phyloP scores from a whole-genome alignment of 2,888 invertebrate genomes.

The Ectemnius cavifrons region DNA sequence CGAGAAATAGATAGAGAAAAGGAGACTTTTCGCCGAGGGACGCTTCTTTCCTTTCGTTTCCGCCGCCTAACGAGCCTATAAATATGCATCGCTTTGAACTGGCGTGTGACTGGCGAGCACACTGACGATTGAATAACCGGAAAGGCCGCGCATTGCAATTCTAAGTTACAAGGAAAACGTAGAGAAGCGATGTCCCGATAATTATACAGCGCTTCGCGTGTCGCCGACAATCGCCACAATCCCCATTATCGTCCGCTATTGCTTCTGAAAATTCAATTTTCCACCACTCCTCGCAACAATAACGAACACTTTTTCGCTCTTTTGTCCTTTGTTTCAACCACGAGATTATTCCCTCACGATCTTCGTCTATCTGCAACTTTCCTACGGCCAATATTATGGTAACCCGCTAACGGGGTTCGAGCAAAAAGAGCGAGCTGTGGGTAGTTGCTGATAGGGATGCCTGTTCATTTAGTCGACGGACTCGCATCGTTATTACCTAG shows the following conservation, averaged over 20 bases:
- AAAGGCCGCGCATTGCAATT: constrained; percentile 36
- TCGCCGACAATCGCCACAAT: constrained; percentile 33
- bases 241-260: too few relatives aligned
- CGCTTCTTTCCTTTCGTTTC: constrained; percentile 54
- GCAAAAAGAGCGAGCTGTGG: neutral
- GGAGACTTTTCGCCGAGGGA: constrained; percentile 33
- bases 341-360: neutral
- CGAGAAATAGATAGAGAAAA: neutral
- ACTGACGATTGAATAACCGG: constrained; percentile 61
- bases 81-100: constrained; percentile 68
- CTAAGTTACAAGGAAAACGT: constrained; percentile 21
- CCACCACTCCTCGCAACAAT: too few relatives aligned
- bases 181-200: constrained; percentile 48
- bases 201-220: constrained; percentile 42
- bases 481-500: neutral
- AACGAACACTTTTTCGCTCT: neutral
- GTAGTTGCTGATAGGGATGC: neutral
- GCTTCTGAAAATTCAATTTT: too few relatives aligned
- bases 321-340: neutral
- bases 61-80: constrained; percentile 64
- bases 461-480: neutral
- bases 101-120: constrained; percentile 53
- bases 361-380: neutral
- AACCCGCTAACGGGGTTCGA: neutral
- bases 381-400: neutral